Percentiles rank a stretch among this genome's conserved stretches.
phyloP scores from a whole-genome alignment of 2,113 vertebrate genomes.

The Psilopsiagon aurifrons region DNA sequence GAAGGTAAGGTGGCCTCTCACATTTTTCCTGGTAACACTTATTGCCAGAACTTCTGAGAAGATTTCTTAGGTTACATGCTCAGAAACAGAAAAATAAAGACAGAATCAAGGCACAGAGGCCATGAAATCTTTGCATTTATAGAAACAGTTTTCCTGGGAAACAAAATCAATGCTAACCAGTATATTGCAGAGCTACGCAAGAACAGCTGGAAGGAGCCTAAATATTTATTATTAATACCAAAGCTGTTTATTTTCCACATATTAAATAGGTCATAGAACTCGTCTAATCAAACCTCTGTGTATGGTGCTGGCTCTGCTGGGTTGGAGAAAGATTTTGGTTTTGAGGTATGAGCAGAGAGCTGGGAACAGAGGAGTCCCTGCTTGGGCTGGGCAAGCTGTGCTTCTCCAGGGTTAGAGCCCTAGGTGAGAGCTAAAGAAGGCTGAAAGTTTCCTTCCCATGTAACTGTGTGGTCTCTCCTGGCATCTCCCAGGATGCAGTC shows the following conservation, averaged over 20 bases:
- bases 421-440: too few species aligned
- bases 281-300: background rate
- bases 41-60: background rate
- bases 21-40: background rate
- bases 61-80: background rate
- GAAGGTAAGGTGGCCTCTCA: background rate
- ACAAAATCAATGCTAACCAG: background rate
- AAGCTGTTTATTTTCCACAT: slow-evolving; percentile 53
- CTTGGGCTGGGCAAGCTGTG: background rate
- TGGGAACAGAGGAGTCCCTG: background rate
- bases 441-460: background rate
- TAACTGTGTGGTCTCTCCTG: background rate
- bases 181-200: background rate
- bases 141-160: background rate
- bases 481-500: background rate
- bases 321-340: background rate
- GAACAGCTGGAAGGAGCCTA: slow-evolving; percentile 20
- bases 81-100: background rate
- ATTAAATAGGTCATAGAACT: slow-evolving; percentile 63
- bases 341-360: background rate
- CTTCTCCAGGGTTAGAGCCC: background rate
- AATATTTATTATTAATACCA: slow-evolving; percentile 68
- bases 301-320: background rate
- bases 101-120: background rate
- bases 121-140: background rate